Conservation (phyloP, 1,140 invertebrate species). For the Ladona fulva region DNA sequence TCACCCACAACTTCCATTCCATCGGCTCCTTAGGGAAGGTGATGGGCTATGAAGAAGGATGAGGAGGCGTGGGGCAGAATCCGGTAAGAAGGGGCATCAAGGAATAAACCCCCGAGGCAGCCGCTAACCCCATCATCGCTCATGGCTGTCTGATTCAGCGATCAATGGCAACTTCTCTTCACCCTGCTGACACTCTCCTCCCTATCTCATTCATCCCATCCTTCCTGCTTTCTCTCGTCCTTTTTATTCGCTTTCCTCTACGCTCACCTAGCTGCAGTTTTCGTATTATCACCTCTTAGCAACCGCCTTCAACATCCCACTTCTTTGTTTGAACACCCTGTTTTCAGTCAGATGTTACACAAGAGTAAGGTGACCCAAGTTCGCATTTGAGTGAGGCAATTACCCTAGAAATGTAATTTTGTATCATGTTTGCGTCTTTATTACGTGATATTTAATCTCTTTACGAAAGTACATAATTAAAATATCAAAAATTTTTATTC, state of each 20-base stretch:
- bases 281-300: neutral
- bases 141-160: conserved; percentile 6
- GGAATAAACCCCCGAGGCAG: neutral
- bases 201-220: too few species aligned
- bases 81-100: too few species aligned
- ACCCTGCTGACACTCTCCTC: neutral
- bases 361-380: too few species aligned
- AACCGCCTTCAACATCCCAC: neutral
- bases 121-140: neutral
- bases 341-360: too few species aligned
- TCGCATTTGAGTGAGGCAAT: too few species aligned
- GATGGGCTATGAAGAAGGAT: neutral
- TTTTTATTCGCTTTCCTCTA: neutral
- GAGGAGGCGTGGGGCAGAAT: neutral
- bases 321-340: neutral
- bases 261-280: neutral
- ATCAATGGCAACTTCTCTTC: conserved; percentile 5
- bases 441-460: too few species aligned
- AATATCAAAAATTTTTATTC: too few species aligned
- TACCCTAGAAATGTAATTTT: too few species aligned
- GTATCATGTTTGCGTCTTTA: too few species aligned
- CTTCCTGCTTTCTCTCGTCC: too few species aligned
- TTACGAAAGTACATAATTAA: too few species aligned
- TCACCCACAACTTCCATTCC: neutral
- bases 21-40: neutral